A percentile compares a stretch with the other conserved stretches of the same genome.
These are phyloP conservation scores for Ranitomeya variabilis DNA, from an alignment of 2,113 vertebrate species.

Conservation along the genomic window DNA sequence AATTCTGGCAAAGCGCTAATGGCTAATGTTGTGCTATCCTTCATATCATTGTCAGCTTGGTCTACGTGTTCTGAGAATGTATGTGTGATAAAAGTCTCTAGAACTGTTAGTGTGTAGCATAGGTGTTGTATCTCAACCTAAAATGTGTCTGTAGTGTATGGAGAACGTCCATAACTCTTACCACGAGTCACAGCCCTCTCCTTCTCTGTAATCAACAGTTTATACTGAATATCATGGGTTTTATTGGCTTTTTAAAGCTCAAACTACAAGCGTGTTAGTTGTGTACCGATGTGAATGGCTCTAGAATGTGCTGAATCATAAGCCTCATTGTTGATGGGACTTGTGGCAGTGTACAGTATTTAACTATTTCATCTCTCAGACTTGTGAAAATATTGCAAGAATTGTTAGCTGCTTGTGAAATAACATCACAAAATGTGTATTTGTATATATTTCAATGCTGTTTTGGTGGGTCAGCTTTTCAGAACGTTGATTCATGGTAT, in stretches of 20 bases:
- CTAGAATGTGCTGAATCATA: constrained; percentile 27
- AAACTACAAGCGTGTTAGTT: not conserved
- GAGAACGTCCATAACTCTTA: not conserved
- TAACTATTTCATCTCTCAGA: not conserved
- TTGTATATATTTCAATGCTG: not conserved
- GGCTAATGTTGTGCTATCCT: not conserved
- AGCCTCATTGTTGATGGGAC: not conserved
- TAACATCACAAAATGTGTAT: not conserved
- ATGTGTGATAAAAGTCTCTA: not conserved
- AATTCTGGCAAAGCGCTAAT: not conserved
- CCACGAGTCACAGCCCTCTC: not conserved
- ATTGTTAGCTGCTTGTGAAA: not conserved
- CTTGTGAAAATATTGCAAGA: not conserved
- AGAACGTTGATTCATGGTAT: not conserved
- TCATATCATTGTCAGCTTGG: not conserved
- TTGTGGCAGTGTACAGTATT: not conserved
- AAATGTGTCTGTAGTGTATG: not conserved
- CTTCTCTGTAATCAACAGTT: not conserved
- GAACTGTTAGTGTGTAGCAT: not conserved
- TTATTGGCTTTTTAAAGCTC: not conserved
- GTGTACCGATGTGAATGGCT: not conserved
- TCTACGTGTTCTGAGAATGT: not conserved
- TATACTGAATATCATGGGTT: not conserved
- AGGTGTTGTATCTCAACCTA: not conserved
- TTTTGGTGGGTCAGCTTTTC: not conserved